phyloP scores from a whole-genome alignment of 2,113 vertebrate species.

The Galemys pyrenaicus region DNA sequence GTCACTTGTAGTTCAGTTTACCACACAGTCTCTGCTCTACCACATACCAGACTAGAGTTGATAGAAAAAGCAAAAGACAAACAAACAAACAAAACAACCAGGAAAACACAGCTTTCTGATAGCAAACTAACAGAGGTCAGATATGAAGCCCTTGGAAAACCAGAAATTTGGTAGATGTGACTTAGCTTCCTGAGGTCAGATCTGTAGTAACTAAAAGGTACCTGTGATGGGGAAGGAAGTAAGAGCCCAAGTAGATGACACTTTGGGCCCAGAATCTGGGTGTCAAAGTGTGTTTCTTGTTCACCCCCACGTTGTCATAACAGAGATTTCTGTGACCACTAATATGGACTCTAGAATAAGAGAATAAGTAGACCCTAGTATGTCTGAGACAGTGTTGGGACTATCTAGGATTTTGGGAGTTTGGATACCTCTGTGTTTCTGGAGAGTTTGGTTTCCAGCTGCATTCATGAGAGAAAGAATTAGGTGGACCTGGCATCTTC shows the following conservation, averaged over 20 bases:
- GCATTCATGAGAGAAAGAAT: neutral
- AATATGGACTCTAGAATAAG: neutral
- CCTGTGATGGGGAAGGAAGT: neutral
- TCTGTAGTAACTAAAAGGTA: neutral
- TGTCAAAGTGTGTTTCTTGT: neutral
- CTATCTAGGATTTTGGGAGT: neutral
- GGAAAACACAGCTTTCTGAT: neutral
- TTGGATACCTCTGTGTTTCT: neutral
- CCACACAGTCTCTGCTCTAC: neutral
- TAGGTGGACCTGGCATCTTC: neutral
- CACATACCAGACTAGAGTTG: too few relatives aligned
- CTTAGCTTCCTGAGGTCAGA: neutral
- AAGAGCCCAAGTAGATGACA: neutral
- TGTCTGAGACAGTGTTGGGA: neutral
- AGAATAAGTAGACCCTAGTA: neutral
- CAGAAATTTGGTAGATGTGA: neutral
- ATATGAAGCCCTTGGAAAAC: neutral
- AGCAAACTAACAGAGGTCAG: neutral
- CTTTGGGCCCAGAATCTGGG: neutral
- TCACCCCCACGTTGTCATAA: neutral
- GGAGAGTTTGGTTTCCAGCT: neutral
- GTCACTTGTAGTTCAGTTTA: neutral
- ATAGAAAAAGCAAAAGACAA: too few relatives aligned
- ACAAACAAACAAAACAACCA: neutral
- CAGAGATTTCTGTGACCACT: neutral